Evolutionary conservation across 2,797 vertebrate genomes (phyloP).

Genomic region (Gephyroberyx darwinii): DNA sequence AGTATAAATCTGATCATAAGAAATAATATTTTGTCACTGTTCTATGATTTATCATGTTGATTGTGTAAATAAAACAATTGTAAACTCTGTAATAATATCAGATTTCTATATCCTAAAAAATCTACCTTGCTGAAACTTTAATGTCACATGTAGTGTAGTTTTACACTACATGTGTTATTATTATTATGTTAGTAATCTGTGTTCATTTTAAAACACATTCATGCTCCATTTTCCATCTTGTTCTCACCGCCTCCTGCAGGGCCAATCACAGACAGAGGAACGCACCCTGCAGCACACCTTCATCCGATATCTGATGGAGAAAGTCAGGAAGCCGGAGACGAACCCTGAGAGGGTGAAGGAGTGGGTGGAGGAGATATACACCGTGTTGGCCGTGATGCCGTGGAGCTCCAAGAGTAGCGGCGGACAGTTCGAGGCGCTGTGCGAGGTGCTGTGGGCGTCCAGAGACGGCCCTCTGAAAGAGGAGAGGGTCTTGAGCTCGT

Average conservation of each 20-base stretch:
- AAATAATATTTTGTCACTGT: neutral
- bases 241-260: constrained; percentile 66
- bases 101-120: too few species aligned
- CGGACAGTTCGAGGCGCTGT: constrained; percentile 83
- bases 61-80: too few species aligned
- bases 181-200: too few species aligned
- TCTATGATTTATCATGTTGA: too few species aligned
- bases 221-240: neutral
- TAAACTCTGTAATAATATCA: too few species aligned
- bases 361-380: constrained; percentile 82
- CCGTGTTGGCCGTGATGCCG: constrained; percentile 82
- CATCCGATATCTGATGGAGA: constrained; percentile 84
- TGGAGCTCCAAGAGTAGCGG: constrained; percentile 73
- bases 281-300: constrained; percentile 82
- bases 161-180: too few species aligned
- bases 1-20: constrained; percentile 3
- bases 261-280: constrained; percentile 43
- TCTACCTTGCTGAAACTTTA: too few species aligned
- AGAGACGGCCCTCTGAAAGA: constrained; percentile 83
- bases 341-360: constrained; percentile 54
- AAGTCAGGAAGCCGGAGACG: constrained; percentile 70
- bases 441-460: constrained; percentile 84
- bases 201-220: too few species aligned
- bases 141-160: neutral
- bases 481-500: constrained; percentile 85